Evolutionary conservation across 1,140 invertebrate genomes (phyloP), one percentile per base, ranked within the genome.

Genomic region (Pogonognathellus flavescens): DNA sequence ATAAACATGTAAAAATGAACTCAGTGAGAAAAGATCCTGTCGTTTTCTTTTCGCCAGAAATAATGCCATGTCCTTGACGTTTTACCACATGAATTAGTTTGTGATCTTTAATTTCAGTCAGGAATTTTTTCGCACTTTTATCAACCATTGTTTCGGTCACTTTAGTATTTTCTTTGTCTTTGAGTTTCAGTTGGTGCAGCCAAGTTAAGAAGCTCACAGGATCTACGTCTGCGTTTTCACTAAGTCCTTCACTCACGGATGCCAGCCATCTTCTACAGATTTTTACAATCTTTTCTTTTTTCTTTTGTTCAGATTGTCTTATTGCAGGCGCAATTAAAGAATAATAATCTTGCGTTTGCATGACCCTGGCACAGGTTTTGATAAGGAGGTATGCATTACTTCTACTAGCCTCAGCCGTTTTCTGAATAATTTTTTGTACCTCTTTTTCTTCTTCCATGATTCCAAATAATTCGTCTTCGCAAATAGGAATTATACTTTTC

Each of bases 381-480:
- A 87, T 53, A 55, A 87, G 41, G 5, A 53, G 72, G 41, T 84
- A 50, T 1, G 86, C 86, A 85, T 87, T 87, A 52, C 55, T 82
- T 31, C 55, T 83, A 18, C 84, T 83, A 8, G 86, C 86, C 60
- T 87, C 86, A 14, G 41, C 18, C 4, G 86, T 87, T 83, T 87
- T 87, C 20, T 82, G 70, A 16, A 57, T 85, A 16, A 87, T 87
- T 85, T 81, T 52, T 18, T 53, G 80, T 0, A 87, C 49, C 0
- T 83, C 83, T 31, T 87, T 87, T 80, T 87, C 86, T 70, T 87
- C 86, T 22, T 85, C 57, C 86, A 87, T 87, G 14, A 83, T 59
- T 16, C 84, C 82, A 49, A 84, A 87, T 25, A 87, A 52, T 80
- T 87, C 86, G 4, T 85, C 84, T 72, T 87, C 83, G 22, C 86